phyloP scores from a whole-genome alignment of 2,113 vertebrate genomes.

The Meles meles region DNA sequence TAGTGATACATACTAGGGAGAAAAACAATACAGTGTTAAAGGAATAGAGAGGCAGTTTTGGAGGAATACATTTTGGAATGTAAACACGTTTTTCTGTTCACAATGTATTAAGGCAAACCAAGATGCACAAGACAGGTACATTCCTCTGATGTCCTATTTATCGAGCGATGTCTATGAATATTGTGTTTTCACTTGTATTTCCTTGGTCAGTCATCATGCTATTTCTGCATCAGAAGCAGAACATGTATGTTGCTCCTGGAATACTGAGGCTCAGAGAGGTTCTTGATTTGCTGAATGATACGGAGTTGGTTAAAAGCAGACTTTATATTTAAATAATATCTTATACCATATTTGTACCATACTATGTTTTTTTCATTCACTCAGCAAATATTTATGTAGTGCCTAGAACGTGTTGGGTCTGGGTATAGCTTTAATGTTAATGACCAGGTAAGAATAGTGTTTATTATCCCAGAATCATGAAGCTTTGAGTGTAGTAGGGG shows the following conservation, averaged over 20 bases:
- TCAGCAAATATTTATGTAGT: neutral
- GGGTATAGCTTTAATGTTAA: neutral
- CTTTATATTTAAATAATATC: neutral
- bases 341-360: neutral
- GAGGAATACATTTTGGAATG: neutral
- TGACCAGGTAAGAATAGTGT: neutral
- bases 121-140: neutral
- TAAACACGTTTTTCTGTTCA: neutral
- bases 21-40: neutral
- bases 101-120: neutral
- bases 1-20: neutral
- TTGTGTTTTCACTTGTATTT: constrained; percentile 7
- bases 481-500: neutral
- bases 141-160: neutral
- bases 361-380: neutral
- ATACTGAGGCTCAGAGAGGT: neutral
- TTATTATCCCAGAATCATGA: neutral
- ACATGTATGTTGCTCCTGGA: neutral
- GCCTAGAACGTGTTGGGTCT: neutral
- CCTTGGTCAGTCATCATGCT: neutral
- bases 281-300: neutral
- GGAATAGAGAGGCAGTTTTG: neutral
- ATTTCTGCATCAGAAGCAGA: fast-evolving
- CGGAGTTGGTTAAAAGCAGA: neutral
- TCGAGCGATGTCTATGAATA: neutral